Conservation (phyloP, 2,888 invertebrate genomes). For the Drosophila ustulata region DNA sequence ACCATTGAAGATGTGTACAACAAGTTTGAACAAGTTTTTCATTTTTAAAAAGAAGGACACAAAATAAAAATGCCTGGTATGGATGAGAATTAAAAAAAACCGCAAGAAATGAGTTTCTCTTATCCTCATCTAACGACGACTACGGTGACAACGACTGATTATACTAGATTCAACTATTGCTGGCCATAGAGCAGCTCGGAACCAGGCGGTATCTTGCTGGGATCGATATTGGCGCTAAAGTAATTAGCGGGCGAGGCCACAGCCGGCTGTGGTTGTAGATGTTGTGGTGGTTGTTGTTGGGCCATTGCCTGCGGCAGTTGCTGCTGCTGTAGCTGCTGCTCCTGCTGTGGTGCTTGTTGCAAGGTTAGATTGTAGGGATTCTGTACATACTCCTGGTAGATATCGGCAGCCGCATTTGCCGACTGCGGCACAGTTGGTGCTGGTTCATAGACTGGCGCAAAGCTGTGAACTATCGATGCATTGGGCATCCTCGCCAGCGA, state of each 20-base stretch:
- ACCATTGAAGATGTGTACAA: conserved; percentile 23
- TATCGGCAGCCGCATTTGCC: conserved; percentile 66
- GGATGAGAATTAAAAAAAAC: conserved; percentile 11
- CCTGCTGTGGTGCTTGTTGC: conserved; percentile 68
- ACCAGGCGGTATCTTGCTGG: conserved; percentile 86
- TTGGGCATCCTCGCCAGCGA: conserved; percentile 80
- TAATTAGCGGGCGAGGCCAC: conserved; percentile 87
- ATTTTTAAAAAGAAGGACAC: conserved; percentile 36
- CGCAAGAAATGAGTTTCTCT: conserved; percentile 1
- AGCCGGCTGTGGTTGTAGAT: conserved; percentile 75
- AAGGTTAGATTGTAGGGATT: conserved; percentile 85
- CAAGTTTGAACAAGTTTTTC: conserved; percentile 15
- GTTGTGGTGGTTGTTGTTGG: conserved; percentile 7
- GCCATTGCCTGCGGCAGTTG: conserved; percentile 3
- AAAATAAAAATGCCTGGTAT: conserved; percentile 35
- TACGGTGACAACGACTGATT: conserved; percentile 20
- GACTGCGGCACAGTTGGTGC: conserved; percentile 22
- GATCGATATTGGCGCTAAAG: conserved; percentile 87
- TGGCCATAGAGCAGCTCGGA: conserved; percentile 88
- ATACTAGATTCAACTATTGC: conserved; percentile 68
- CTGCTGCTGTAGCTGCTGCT: conserved; percentile 27
- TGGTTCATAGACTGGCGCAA: conserved; percentile 78
- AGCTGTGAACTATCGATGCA: conserved; percentile 83
- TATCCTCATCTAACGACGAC: neutral
- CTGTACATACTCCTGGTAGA: conserved; percentile 84